Percentiles rank a stretch among this genome's conserved stretches.
These are phyloP conservation scores for Lasiurus borealis DNA, from an alignment of 2,113 vertebrate genomes.

Conservation along the genomic window DNA sequence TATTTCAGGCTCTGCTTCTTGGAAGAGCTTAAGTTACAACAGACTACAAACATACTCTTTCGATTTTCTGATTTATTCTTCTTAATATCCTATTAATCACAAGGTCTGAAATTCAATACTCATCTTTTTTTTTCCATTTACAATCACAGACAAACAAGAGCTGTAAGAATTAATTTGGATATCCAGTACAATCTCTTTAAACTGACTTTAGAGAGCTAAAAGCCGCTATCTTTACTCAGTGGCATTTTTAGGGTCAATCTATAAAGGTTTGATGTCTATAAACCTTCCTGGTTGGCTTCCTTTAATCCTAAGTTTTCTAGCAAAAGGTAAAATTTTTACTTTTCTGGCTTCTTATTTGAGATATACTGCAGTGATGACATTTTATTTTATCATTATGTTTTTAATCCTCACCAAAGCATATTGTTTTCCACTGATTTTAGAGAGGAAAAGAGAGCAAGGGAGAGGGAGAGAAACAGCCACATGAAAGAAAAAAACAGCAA, in stretches of 20 bases:
- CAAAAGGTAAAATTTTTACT: constrained; percentile 58
- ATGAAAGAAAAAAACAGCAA: not conserved
- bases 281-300: not conserved
- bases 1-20: constrained; percentile 31
- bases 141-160: constrained; percentile 22
- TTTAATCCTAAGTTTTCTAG: constrained; percentile 53
- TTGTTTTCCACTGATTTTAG: not conserved
- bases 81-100: constrained; percentile 63
- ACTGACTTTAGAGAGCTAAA: not conserved
- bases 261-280: not conserved
- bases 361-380: not conserved
- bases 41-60: constrained; percentile 21
- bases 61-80: constrained; percentile 1
- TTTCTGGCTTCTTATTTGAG: constrained; percentile 58
- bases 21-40: constrained; percentile 11
- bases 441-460: not conserved
- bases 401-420: not conserved
- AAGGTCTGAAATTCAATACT: constrained; percentile 55
- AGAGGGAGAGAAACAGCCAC: not conserved
- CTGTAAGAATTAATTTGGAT: constrained; percentile 46
- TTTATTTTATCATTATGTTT: not conserved
- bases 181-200: not conserved
- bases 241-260: constrained; percentile 45
- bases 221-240: constrained; percentile 34
- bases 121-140: constrained; percentile 30